A percentile compares a stretch with the other conserved stretches of the same genome.
These are phyloP conservation scores for Accipiter virgatus DNA, from an alignment of 2,113 vertebrate genomes.

Conservation along the genomic window DNA sequence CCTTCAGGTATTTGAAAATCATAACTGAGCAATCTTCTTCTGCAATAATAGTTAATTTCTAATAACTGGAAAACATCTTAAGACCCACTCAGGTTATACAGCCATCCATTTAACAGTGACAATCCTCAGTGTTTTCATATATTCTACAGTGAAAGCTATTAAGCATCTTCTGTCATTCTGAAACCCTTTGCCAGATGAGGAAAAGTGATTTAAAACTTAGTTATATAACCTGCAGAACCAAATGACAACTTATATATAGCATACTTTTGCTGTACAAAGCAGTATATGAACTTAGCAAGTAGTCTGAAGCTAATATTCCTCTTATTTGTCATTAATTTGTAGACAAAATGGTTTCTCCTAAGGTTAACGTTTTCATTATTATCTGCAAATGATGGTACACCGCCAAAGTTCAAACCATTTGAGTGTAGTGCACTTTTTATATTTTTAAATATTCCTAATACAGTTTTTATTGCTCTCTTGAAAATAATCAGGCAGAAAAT, in stretches of 20 bases:
- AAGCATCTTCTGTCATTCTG: not conserved
- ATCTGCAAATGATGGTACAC: not conserved
- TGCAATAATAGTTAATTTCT: not conserved
- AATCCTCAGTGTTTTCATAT: not conserved
- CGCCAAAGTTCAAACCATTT: constrained; percentile 15
- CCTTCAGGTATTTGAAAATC: not conserved
- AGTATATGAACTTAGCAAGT: not conserved
- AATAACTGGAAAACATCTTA: not conserved
- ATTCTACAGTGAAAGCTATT: not conserved
- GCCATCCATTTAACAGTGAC: not conserved
- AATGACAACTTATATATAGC: not conserved
- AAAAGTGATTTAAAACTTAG: constrained; percentile 11
- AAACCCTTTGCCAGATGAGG: not conserved
- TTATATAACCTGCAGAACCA: not conserved
- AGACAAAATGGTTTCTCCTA: constrained; percentile 28
- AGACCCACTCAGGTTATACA: not conserved
- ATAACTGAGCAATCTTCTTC: not conserved
- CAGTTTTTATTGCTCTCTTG: constrained; percentile 44
- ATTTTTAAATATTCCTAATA: constrained; percentile 28
- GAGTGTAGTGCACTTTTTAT: not conserved
- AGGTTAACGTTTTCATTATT: constrained; percentile 47
- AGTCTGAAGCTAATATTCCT: constrained; percentile 1
- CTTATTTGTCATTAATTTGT: constrained; percentile 49
- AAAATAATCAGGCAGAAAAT: constrained; percentile 63
- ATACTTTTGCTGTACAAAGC: not conserved